These are phyloP conservation scores for Rhynchotus rufescens DNA, from an alignment of 2,797 vertebrate genomes.

Conservation along the genomic window DNA sequence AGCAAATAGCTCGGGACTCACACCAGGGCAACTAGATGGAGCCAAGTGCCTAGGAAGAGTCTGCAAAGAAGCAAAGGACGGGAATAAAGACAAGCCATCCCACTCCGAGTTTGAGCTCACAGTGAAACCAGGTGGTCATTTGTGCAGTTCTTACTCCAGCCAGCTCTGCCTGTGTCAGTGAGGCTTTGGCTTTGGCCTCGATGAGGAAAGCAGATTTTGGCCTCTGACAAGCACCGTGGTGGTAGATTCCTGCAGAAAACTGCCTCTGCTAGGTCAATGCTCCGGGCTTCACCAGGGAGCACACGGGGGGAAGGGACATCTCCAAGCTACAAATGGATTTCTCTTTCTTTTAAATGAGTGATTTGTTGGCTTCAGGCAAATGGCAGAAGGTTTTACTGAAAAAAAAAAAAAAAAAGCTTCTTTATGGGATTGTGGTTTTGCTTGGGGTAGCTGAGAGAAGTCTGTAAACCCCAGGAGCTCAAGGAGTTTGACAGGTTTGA, in stretches of 20 bases:
- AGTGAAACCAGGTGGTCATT: neutral
- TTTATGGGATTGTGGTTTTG: conserved; percentile 75
- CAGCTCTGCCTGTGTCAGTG: neutral
- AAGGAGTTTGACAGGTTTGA: conserved; percentile 52
- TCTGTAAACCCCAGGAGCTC: conserved; percentile 67
- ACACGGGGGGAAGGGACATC: neutral
- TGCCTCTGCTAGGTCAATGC: neutral
- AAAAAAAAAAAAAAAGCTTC: neutral
- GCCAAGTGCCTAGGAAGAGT: neutral
- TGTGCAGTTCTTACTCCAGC: neutral
- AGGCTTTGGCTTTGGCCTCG: neutral
- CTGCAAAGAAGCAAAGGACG: neutral
- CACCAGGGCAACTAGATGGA: neutral
- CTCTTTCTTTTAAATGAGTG: conserved; percentile 11
- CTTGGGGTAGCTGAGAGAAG: conserved; percentile 63
- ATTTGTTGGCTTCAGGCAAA: conserved; percentile 66
- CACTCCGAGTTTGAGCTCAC: neutral
- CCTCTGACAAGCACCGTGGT: neutral
- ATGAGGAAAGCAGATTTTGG: neutral
- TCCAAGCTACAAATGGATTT: neutral
- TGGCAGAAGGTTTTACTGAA: conserved; percentile 63
- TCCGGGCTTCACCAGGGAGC: neutral
- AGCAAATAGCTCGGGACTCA: fast-evolving
- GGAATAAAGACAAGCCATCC: neutral
- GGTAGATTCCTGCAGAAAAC: conserved; percentile 21